Base-by-base conservation (phyloP, 2,113 vertebrate genomes). In the Brachypodius melanocephalos region DNA sequence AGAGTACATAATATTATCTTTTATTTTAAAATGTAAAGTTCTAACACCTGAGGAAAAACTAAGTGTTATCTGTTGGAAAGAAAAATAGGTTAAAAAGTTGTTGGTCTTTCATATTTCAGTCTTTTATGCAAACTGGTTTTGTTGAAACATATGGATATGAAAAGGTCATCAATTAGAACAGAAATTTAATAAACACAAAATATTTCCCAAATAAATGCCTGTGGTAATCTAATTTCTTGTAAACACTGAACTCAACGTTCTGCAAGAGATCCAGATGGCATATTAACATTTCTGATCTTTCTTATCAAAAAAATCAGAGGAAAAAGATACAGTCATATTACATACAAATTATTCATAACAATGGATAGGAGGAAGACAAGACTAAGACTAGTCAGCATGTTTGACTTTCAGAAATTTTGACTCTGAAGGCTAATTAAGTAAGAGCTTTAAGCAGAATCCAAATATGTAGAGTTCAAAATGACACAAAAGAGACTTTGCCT, bases 121-220 rank as follows among this genome's bases (percentile, higher is more conserved):
- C 52, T 89, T 83, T 42, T 51, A 58, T 55, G 68, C 54, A 96
- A 90, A 93, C 68, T 66, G 61, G 49, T 94, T 96, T 97, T 97
- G 82, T 95, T 96, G 71, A 97, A 98, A 97, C 97, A 98, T 94
- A 97, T 88, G 97, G 96, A 97, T 97, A 97, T 95, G 71, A 98
- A 98, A 95, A 97, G 48, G 67, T 96, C 97, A 98, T 96, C 94
- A 98, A 98, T 96, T 97, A 97, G 97, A 98, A 97, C 21, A 97
- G 92, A 98, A 98, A 97, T 96, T 97, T 97, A 98, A 98, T 98
- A 98, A 98, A 97, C 96, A 89, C 88, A 97, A 97, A 98, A 89
- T 97, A 98, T 97, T 98, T 97, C 96, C 97, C 97, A 98, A 97
- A 98, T 97, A 98, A 98, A 98, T 96, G 95, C 92, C 96, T 97